phyloP scores from a whole-genome alignment of 1,140 invertebrate species.

The Cephus cinctus region DNA sequence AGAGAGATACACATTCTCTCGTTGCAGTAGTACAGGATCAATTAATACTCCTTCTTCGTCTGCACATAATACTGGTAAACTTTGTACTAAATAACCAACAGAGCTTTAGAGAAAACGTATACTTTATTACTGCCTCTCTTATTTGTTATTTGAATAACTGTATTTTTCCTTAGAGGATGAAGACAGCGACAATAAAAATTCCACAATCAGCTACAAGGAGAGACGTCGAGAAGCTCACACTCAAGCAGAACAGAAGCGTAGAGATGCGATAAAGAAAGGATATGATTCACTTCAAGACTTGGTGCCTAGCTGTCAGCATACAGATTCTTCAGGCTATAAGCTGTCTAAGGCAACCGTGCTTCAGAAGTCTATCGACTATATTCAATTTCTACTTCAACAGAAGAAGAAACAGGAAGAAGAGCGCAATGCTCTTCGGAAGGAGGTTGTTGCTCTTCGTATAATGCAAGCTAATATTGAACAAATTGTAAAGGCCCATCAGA shows the following conservation, averaged over 20 bases:
- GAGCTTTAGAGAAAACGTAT: conserved; percentile 21
- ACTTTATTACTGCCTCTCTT: conserved; percentile 17
- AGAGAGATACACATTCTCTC: conserved; percentile 69
- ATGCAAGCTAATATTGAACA: conserved; percentile 94
- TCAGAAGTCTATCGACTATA: conserved; percentile 90
- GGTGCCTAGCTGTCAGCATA: conserved; percentile 88
- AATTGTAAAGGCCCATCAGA: conserved; percentile 93
- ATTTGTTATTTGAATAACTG: conserved; percentile 21
- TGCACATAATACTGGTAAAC: conserved; percentile 79
- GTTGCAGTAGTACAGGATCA: conserved; percentile 81
- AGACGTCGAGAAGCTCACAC: conserved; percentile 92
- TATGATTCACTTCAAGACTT: conserved; percentile 89
- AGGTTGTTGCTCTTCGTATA: conserved; percentile 90
- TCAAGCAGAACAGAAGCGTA: conserved; percentile 93
- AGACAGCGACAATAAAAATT: conserved; percentile 79
- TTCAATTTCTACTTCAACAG: conserved; percentile 87
- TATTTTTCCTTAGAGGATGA: conserved; percentile 74
- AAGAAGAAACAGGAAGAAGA: conserved; percentile 93
- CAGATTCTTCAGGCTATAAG: conserved; percentile 85
- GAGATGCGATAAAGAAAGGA: conserved; percentile 96
- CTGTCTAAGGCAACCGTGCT: conserved; percentile 94
- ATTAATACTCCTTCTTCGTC: conserved; percentile 81
- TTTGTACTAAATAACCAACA: conserved; percentile 20
- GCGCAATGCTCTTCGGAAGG: conserved; percentile 87
- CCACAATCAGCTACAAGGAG: conserved; percentile 88